phyloP scores from a whole-genome alignment of 2,113 vertebrate genomes.

The Ancistrus triradiatus region DNA sequence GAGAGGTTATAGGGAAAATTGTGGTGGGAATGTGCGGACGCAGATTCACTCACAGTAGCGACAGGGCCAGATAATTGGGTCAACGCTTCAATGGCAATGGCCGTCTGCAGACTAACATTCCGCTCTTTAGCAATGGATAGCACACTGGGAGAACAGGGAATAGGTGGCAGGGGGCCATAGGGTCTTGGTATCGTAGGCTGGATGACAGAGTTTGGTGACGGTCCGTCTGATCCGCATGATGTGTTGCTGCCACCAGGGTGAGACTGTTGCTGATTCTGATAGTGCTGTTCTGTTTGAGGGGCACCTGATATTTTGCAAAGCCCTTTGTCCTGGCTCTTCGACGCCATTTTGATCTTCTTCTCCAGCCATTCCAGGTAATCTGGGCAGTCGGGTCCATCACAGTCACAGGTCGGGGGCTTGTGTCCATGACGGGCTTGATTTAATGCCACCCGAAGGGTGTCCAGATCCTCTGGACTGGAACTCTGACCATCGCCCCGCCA shows the following conservation, averaged over 20 bases:
- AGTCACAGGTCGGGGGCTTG: conserved; percentile 93
- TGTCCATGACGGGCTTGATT: conserved; percentile 85
- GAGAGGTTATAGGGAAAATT: conserved; percentile 28
- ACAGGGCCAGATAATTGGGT: conserved; percentile 83
- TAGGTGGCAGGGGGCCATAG: conserved; percentile 64
- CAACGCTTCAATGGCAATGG: conserved; percentile 93
- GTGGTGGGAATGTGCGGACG: conserved; percentile 59
- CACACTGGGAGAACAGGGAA: conserved; percentile 87
- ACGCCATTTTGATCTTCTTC: conserved; percentile 86
- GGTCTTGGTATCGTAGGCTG: conserved; percentile 54
- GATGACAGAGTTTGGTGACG: conserved; percentile 31
- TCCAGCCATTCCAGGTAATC: conserved; percentile 98
- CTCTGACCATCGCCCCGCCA: conserved; percentile 51
- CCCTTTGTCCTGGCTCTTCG: conserved; percentile 53
- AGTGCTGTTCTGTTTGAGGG: conserved; percentile 34
- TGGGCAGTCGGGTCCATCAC: conserved; percentile 92
- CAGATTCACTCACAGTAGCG: conserved; percentile 49
- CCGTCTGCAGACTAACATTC: conserved; percentile 92
- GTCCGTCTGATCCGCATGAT: conserved; percentile 45
- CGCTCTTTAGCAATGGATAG: conserved; percentile 94
- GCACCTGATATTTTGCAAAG: conserved; percentile 49
- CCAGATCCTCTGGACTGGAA: conserved; percentile 75
- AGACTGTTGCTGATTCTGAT: conserved; percentile 48
- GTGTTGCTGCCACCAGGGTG: conserved; percentile 57
- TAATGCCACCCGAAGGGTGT: conserved; percentile 82